Percentiles rank a stretch among this genome's conserved stretches.
phyloP scores from a whole-genome alignment of 2,888 invertebrate species.

The Netelia melanura region DNA sequence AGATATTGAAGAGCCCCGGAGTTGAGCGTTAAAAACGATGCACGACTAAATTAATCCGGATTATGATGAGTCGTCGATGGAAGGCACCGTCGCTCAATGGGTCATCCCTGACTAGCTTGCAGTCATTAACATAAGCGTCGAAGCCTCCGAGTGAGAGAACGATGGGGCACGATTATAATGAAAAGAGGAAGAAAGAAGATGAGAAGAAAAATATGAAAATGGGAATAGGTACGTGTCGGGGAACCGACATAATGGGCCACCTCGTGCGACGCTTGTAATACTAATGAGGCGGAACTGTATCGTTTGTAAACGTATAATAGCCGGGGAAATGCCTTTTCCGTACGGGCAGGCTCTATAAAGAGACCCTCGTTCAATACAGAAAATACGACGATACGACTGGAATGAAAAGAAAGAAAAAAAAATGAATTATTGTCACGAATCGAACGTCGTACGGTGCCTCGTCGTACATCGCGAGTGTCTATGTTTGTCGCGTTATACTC shows the following conservation, averaged over 20 bases:
- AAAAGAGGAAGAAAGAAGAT: slow-evolving; percentile 35
- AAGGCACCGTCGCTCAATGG: slow-evolving; percentile 26
- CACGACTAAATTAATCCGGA: slow-evolving; percentile 24
- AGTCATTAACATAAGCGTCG: slow-evolving; percentile 75
- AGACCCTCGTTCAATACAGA: not conserved
- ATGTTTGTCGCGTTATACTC: not conserved
- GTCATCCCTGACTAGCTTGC: slow-evolving; percentile 66
- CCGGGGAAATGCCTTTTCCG: slow-evolving; percentile 27
- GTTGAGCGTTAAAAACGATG: slow-evolving; percentile 5
- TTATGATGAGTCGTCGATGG: slow-evolving; percentile 9
- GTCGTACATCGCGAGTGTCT: no score
- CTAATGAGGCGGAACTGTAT: slow-evolving; percentile 79
- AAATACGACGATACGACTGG: not conserved
- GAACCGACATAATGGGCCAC: slow-evolving; percentile 76
- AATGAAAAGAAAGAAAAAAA: not conserved
- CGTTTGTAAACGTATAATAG: slow-evolving; percentile 54
- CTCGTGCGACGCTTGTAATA: slow-evolving; percentile 77
- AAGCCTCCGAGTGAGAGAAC: slow-evolving; percentile 58
- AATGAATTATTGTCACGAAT: slow-evolving; percentile 13
- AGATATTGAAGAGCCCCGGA: not conserved
- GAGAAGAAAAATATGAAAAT: slow-evolving; percentile 78
- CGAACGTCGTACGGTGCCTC: not conserved
- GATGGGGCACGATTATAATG: slow-evolving; percentile 33
- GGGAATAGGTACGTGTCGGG: slow-evolving; percentile 79
- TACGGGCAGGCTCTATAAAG: not conserved